Evolutionary conservation across 37 sponge, comb jelly and placozoan species (phyloP), one percentile per base, ranked within the genome.

Genomic region (Halisarca cf. caerulea): DNA sequence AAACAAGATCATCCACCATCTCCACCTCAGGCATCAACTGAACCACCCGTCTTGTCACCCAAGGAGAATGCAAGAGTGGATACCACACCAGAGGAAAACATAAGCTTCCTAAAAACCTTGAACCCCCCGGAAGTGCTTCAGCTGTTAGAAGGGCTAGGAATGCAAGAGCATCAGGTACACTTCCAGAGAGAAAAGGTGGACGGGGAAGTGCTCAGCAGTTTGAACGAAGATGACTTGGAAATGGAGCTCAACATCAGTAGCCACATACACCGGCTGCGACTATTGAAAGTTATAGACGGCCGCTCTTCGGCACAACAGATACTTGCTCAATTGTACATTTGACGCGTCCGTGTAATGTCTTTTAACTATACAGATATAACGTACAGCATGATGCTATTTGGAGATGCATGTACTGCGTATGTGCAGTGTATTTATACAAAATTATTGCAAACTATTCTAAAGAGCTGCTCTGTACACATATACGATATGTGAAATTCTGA

Each of bases 221-320:
- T 58, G 35, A 59, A 37, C 11, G 41, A 82, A n/a, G 66, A 62
- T 2, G 59, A 58, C 82, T 47, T 82, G 8, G 24, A 42, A 45
- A 21, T 2, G 1, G 82, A 82, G n/a, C 47, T 82, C 38, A 33
- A 59, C 7, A 40, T 82, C 7, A 18, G 18, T 8, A 58, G 34
- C n/a, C 64, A 47, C 8, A 44, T 82, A 30, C 66, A 82, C 66
- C 66, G 66, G 0, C 11, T 82, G 23, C 40, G 66, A 64, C 82
- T 82, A 7, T 41, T 82, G 82, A 62, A 64, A 39, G 82, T 82
- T 14, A 64, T 82, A 1, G 55, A 44, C n/a, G 69, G 69, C 32
- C 2, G 17, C 33, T 30, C n/a, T 17, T 68, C 69, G 2, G 69
- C 35, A 27, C 33, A 68, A 68, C 35, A 28, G 4, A 68, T 1